Base-by-base conservation (phyloP, 1,140 invertebrate species). In the Lanistes nyassanus region DNA sequence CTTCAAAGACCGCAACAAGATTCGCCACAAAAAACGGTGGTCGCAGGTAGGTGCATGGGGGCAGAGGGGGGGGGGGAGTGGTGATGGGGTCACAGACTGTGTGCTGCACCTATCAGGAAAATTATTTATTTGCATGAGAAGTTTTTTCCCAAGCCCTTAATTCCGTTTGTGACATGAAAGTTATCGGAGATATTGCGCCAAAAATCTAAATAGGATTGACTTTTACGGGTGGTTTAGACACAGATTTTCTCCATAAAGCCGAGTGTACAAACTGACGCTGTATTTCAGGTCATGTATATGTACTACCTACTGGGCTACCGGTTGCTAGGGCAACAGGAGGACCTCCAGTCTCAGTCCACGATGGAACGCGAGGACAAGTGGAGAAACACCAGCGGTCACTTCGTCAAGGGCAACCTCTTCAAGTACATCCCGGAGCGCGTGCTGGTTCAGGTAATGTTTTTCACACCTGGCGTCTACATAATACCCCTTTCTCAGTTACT, bases 1-100 rank as follows among this genome's bases (percentile, higher is more conserved):
- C 89, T 90, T 99, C 76, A 99, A 99, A 89, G 97, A 99, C 87
- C 98, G 98, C 86, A 93, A 94, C 84, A 97, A 97, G 84, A 99
- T 99, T 87, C 92, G 98, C 86, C 97, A 99, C 91, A 94, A 96
- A 83, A 91, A 91, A 79, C 66, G 90, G 42, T 91, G 90, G 89
- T 90, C 89, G 71, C 89, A 90, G 84, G 89, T 88, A 21, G 72
- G 68, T 47, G 6, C 11, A 1, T 2, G 13, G 29, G 31, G 29
- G 26, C 16, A 9, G n/a, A 47, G 42, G 19, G 1, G 19, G 42
- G 42, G n/a, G n/a, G n/a, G n/a, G n/a, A n/a, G n/a, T n/a, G n/a
- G n/a, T n/a, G n/a, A 2, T 47, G 13, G 39, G 39, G 42, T 13
- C 9, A 47, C 19, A 47, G 42, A 13, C 39, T 42, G 39, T 42